Evolutionary conservation across 2,888 invertebrate species (phyloP), one percentile per base, ranked within the genome.

Genomic region (Dastarcus helophoroides): DNA sequence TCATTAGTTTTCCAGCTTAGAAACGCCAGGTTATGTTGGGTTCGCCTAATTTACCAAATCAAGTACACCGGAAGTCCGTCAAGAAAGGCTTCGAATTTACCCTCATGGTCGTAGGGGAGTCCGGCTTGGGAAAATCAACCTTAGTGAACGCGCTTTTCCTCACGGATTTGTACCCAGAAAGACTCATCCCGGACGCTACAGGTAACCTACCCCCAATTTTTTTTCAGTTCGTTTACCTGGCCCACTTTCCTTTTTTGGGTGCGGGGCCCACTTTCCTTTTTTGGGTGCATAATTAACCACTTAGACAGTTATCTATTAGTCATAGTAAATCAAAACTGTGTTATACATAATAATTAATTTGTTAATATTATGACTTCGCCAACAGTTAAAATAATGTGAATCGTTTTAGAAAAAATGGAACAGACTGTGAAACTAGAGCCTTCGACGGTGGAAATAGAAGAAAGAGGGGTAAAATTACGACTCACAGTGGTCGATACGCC

Each of bases 51-150:
- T 64, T 95, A 21, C 94, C 94, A 2, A 93, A 94, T 63, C 94
- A 94, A 64, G 93, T 95, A 14, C 93, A 95, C 60, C 71, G 94
- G 40, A 95, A 95, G 63, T 93, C 91, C 1, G 94, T 94, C 31
- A 95, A 95, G 62, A 94, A 93, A 57, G 94, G 94, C 12, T 95
- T 95, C 57, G 94, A 94, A 64, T 95, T 95, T 58, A 94, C 94
- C 1, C 65, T 95, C 7, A 94, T 95, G 94, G 93, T 95, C 32
- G 93, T 89, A 5, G 89, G 90, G 19, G 74, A 78, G 57, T 28
- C 31, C 14, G 35, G 35, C 15, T 17, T 35, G 19, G 35, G 35
- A 21, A 35, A 32, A 24, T 35, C 93, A 0, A 95, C 95, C 0
- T 67, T 95, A 26, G 90, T 95, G 28, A 94, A 94, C 62, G 91